Evolutionary conservation across 37 sponge, comb jelly and placozoan species (phyloP).

Genomic region (Corticium candelabrum): DNA sequence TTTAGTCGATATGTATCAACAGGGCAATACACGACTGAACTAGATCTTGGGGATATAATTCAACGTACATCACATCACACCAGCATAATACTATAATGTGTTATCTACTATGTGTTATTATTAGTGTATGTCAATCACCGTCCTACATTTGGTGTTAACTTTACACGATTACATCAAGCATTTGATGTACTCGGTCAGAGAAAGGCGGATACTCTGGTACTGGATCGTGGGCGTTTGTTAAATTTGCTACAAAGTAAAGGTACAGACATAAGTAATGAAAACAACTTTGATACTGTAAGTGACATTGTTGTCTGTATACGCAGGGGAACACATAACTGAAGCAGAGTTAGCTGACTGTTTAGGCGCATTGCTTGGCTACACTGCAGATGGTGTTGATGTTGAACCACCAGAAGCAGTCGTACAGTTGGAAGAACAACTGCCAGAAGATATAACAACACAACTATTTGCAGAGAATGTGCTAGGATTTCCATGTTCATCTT

Average conservation of each 20-base stretch:
- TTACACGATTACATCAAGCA: constrained; percentile 42
- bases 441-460: constrained; percentile 44
- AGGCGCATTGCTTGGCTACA: constrained; percentile 64
- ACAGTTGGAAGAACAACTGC: constrained; percentile 31
- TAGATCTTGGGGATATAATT: constrained; percentile 71
- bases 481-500: constrained; percentile 46
- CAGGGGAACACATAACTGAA: constrained; percentile 91
- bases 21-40: constrained; percentile 41
- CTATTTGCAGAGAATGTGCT: constrained; percentile 64
- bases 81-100: not conserved
- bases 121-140: constrained; percentile 93
- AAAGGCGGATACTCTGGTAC: constrained; percentile 5
- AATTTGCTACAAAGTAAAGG: constrained; percentile 65
- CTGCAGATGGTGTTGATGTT: constrained; percentile 33
- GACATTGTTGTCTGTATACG: not conserved
- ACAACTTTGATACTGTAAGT: not conserved
- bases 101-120: constrained; percentile 7
- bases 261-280: not conserved
- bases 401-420: constrained; percentile 23
- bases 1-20: constrained; percentile 87
- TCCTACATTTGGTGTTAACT: constrained; percentile 84
- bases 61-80: constrained; percentile 36
- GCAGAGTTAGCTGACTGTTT: constrained; percentile 80
- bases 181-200: constrained; percentile 56
- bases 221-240: constrained; percentile 46